Percentiles rank a stretch among this genome's conserved stretches.
Evolutionary conservation across 1,140 invertebrate species (phyloP).

Genomic region (Cardiocondyla obscurior): DNA sequence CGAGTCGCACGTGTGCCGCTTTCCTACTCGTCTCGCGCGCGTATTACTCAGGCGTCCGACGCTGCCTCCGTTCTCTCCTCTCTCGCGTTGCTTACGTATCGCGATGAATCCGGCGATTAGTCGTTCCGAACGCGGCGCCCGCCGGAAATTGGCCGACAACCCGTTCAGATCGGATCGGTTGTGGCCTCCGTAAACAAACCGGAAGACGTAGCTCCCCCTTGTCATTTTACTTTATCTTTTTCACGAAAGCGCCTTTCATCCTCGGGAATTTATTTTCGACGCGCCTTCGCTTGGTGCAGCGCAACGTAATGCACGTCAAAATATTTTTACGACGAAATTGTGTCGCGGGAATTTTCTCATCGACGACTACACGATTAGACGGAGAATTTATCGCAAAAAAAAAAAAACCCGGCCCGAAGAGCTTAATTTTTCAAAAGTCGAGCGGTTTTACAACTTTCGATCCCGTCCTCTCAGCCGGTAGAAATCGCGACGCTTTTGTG

Average conservation of each 20-base stretch:
- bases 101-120: constrained; percentile 59
- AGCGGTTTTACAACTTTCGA: background rate
- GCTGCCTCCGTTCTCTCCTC: background rate
- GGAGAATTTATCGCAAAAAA: background rate
- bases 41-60: background rate
- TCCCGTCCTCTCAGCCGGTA: background rate
- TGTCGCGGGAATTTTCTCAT: background rate
- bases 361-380: background rate
- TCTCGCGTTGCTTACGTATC: constrained; percentile 22
- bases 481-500: background rate
- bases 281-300: background rate
- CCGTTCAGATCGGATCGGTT: constrained; percentile 20
- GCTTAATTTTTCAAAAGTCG: background rate
- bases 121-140: constrained; percentile 9
- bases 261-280: background rate
- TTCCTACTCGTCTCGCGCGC: constrained; percentile 7
- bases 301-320: background rate
- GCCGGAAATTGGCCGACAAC: constrained; percentile 41
- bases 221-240: constrained; percentile 20
- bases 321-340: background rate
- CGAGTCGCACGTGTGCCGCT: constrained; percentile 66
- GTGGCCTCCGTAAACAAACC: constrained; percentile 33
- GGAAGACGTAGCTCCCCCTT: background rate
- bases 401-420: background rate
- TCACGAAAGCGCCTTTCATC: background rate